Evolutionary conservation across 1,140 invertebrate species (phyloP).

Genomic region (Ridgeia piscesae): DNA sequence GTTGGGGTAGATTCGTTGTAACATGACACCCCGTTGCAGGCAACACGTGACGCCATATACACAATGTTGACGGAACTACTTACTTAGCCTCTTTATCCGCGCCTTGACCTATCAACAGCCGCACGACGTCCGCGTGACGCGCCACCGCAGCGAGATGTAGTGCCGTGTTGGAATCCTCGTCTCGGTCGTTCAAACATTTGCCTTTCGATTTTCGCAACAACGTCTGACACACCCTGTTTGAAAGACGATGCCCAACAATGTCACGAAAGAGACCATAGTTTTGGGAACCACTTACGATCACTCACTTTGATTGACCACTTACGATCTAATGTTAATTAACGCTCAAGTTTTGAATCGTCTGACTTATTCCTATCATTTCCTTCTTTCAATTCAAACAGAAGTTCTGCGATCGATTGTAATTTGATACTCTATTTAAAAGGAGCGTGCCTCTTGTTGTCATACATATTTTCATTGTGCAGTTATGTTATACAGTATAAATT

Average conservation of each 20-base stretch:
- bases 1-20: not conserved
- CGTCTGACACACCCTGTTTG: not conserved
- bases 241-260: not conserved
- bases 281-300: too few relatives aligned
- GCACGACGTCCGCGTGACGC: slow-evolving; percentile 55
- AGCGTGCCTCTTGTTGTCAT: too few relatives aligned
- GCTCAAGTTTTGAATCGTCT: too few relatives aligned
- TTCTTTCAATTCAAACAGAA: too few relatives aligned
- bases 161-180: slow-evolving; percentile 69
- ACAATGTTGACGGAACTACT: not conserved
- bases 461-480: too few relatives aligned
- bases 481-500: too few relatives aligned
- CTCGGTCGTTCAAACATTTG: slow-evolving; percentile 59
- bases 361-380: too few relatives aligned
- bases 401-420: too few relatives aligned
- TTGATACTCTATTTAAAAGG: too few relatives aligned
- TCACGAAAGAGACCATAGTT: too few relatives aligned
- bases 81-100: slow-evolving; percentile 56
- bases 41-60: not conserved
- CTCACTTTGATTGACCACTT: too few relatives aligned
- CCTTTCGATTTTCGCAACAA: slow-evolving; percentile 5
- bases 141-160: slow-evolving; percentile 58
- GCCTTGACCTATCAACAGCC: slow-evolving; percentile 53
- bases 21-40: not conserved
- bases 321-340: too few relatives aligned